Evolutionary conservation across 1,140 invertebrate species (phyloP), one percentile per base, ranked within the genome.

Genomic region (Pentalonia nigronervosa): DNA sequence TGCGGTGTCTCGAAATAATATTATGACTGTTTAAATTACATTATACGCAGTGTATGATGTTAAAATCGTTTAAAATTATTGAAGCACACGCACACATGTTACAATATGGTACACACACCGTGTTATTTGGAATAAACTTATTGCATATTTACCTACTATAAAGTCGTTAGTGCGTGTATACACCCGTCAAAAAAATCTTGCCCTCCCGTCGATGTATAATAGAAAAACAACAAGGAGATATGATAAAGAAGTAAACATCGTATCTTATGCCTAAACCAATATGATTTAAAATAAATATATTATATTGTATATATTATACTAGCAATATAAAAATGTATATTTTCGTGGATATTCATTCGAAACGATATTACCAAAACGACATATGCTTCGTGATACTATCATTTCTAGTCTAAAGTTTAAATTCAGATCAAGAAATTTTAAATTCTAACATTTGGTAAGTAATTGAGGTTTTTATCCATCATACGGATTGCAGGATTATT

Each of bases 121-220:
- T 76, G 76, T 83, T 83, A 83, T 83, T n/a, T 34, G 34, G 8
- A 83, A 76, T 76, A 83, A 36, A 21, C 34, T 83, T 83, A 83
- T 81, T 81, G 76, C 36, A 83, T 83, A 36, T 83, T 83, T 81
- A 83, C 76, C 76, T 83, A 83, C 76, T 83, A 83, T 83, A 83
- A 83, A 83, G 76, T 83, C 76, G 76, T 83, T 83, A 83, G 34
- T 76, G 21, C 34, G 76, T 36, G 34, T 83, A 14, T n/a, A 76
- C 30, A 76, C 60, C 14, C n/a, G 60, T 76, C 30, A 30, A 76
- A 76, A 76, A 76, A 83, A 83, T 36, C 34, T 20, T 83, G 21
- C 34, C 7, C 17, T 83, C 34, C 34, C 36, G 20, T 7, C 21
- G 34, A 9, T 34, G 76, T 21, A 48, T 48, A 83, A 83, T 83